Evolutionary conservation across 2,797 vertebrate genomes (phyloP).

Genomic region (Sebastes diaconus): DNA sequence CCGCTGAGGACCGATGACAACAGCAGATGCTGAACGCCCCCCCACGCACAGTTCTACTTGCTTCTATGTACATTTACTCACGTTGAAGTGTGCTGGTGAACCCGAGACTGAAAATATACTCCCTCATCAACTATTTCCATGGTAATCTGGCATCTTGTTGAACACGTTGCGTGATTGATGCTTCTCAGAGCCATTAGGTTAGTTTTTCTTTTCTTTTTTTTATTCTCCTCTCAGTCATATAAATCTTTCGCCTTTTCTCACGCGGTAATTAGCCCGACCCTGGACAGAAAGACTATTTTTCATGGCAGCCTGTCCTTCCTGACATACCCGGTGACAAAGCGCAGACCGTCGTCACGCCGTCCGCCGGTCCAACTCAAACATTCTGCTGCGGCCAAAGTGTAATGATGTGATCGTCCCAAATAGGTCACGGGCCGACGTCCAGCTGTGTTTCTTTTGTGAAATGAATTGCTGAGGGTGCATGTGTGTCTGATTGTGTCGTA

Average conservation of each 20-base stretch:
- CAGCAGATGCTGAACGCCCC: constrained; percentile 37
- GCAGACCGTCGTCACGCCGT: constrained; percentile 45
- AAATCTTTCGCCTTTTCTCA: constrained; percentile 63
- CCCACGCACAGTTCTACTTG: background rate
- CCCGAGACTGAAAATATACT: background rate
- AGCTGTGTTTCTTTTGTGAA: constrained; percentile 58
- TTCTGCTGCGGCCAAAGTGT: constrained; percentile 10
- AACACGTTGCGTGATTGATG: constrained; percentile 51
- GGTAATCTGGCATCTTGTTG: constrained; percentile 40
- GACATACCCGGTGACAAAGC: constrained; percentile 62
- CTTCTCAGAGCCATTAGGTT: constrained; percentile 34
- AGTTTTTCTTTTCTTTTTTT: constrained; percentile 25
- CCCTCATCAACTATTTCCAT: constrained; percentile 38
- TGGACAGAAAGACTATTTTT: constrained; percentile 58
- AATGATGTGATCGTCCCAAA: constrained; percentile 52
- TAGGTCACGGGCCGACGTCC: constrained; percentile 55
- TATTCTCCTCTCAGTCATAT: constrained; percentile 20
- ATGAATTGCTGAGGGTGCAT: constrained; percentile 25
- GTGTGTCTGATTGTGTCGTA: constrained; percentile 4
- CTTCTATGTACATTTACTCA: background rate
- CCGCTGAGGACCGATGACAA: constrained; percentile 18
- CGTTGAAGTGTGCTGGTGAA: background rate
- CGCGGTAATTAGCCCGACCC: constrained; percentile 58
- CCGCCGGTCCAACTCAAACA: constrained; percentile 70
- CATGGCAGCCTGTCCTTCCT: constrained; percentile 64